Percentiles rank a stretch among this genome's conserved stretches.
Evolutionary conservation across 2,888 invertebrate genomes (phyloP).

Genomic region (Stenodera caucasica): DNA sequence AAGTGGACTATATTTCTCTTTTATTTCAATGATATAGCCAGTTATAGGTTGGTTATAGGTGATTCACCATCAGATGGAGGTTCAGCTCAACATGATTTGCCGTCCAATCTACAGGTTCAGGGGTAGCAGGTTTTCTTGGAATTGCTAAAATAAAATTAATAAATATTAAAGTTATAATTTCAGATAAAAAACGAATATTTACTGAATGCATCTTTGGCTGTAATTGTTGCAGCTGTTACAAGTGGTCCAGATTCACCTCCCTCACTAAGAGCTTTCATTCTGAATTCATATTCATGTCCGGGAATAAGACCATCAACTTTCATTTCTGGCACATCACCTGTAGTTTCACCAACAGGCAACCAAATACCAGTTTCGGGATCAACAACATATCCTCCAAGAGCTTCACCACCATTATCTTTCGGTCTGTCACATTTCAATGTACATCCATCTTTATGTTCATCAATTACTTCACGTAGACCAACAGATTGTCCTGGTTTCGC

Average conservation of each 20-base stretch:
- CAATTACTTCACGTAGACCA: constrained; percentile 88
- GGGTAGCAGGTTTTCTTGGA: constrained; percentile 86
- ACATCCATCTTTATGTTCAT: constrained; percentile 88
- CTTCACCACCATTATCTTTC: constrained; percentile 94
- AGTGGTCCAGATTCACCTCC: constrained; percentile 97
- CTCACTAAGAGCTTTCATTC: constrained; percentile 91
- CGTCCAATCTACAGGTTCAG: constrained; percentile 90
- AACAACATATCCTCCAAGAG: constrained; percentile 88
- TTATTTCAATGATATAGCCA: constrained; percentile 91
- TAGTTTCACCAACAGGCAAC: constrained; percentile 84
- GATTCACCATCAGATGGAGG: constrained; percentile 92
- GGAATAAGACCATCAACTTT: constrained; percentile 87
- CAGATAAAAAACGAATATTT: constrained; percentile 53
- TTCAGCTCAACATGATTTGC: constrained; percentile 88
- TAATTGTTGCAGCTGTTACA: constrained; percentile 86
- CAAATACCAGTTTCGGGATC: constrained; percentile 90
- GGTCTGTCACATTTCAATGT: constrained; percentile 94
- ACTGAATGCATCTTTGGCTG: constrained; percentile 96
- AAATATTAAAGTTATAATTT: not conserved
- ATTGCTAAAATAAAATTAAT: constrained; percentile 62
- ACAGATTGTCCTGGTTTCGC: constrained; percentile 89
- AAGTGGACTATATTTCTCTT: constrained; percentile 86
- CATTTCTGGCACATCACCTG: constrained; percentile 77
- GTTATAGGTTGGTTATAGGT: too few species aligned
- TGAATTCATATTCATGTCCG: constrained; percentile 94